Percentiles rank a stretch among this genome's conserved stretches.
phyloP scores from a whole-genome alignment of 2,888 invertebrate genomes.

The Volucella inflata region DNA sequence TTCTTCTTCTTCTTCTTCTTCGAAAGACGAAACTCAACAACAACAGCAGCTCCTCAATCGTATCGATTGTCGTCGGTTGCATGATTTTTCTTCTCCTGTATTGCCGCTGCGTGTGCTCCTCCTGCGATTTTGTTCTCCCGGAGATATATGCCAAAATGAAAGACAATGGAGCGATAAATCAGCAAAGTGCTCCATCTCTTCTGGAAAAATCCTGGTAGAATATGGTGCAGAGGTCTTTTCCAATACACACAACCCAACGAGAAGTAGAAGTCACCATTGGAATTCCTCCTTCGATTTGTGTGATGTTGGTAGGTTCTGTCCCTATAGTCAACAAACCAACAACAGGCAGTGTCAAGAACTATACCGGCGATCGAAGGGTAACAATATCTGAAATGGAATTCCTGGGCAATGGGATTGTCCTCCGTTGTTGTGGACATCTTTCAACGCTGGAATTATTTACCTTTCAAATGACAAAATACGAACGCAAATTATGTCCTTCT shows the following conservation, averaged over 20 bases:
- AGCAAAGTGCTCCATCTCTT: conserved; percentile 73
- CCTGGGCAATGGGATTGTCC: conserved; percentile 46
- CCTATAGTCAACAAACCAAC: too few species aligned
- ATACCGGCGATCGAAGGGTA: conserved; percentile 70
- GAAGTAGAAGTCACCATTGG: conserved; percentile 54
- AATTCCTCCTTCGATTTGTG: conserved; percentile 51
- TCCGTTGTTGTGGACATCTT: conserved; percentile 48
- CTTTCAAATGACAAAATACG: conserved; percentile 74
- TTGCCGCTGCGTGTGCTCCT: conserved; percentile 29
- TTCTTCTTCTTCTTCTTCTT: conserved; percentile 20
- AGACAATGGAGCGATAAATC: conserved; percentile 78
- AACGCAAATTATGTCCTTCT: conserved; percentile 74
- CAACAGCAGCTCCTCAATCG: conserved; percentile 67
- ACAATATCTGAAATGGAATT: conserved; percentile 75
- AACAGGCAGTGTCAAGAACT: conserved; percentile 55
- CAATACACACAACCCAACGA: neutral
- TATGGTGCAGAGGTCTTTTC: conserved; percentile 28
- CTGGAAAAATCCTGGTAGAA: neutral
- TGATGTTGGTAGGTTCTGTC: neutral
- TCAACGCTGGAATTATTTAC: conserved; percentile 68
- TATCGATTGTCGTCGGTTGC: conserved; percentile 63
- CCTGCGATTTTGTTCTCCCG: conserved; percentile 45
- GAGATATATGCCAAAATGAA: conserved; percentile 78
- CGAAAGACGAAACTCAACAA: conserved; percentile 12
- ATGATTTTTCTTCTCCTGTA: conserved; percentile 50